Percentiles rank a stretch among this genome's conserved stretches.
These are phyloP conservation scores for Colinus virginianus DNA, from an alignment of 2,113 vertebrate species.

Conservation along the genomic window DNA sequence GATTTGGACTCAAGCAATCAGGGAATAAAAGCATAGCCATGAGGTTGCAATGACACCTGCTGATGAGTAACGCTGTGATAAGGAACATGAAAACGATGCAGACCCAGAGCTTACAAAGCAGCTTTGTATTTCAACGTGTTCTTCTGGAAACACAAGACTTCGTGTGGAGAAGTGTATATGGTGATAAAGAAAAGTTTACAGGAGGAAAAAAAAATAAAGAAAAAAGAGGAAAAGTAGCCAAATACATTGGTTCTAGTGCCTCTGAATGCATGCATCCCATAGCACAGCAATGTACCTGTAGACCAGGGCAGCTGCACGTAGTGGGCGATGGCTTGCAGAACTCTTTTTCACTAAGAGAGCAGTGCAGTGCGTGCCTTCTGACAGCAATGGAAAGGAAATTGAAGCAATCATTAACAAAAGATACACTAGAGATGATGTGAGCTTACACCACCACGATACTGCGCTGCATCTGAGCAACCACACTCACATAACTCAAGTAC, in stretches of 20 bases:
- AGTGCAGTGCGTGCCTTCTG: fast-evolving
- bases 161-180: background rate
- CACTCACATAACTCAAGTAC: background rate
- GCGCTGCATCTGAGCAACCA: background rate
- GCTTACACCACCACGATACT: background rate
- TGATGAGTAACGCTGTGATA: background rate
- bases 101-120: background rate
- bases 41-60: conserved; percentile 18
- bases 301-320: background rate
- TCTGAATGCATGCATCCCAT: fast-evolving
- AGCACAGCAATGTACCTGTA: background rate
- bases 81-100: background rate
- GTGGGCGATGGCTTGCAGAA: background rate
- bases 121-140: background rate
- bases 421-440: too few relatives aligned
- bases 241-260: background rate
- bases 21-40: background rate
- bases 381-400: background rate
- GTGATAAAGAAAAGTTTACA: background rate
- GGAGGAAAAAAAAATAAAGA: too few relatives aligned
- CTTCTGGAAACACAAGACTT: background rate
- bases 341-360: background rate
- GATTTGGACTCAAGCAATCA: background rate
- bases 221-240: background rate
- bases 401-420: background rate